phyloP scores from a whole-genome alignment of 1,140 invertebrate genomes.

The Drosophila mauritiana region DNA sequence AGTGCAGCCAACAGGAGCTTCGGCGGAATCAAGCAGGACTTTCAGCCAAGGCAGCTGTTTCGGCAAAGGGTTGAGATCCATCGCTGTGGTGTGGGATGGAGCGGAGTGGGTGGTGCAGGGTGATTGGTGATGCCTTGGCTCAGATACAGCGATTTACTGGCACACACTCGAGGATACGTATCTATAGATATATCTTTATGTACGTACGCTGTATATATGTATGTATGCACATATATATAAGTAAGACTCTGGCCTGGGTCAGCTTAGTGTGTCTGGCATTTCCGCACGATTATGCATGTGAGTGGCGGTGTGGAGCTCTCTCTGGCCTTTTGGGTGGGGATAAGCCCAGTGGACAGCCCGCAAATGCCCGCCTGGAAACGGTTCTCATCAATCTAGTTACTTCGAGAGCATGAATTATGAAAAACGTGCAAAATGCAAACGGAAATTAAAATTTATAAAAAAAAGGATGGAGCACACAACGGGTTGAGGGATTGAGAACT shows the following conservation, averaged over 20 bases:
- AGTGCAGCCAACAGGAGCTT: conserved; percentile 18
- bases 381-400: conserved; percentile 79
- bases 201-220: background rate
- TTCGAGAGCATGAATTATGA: conserved; percentile 80
- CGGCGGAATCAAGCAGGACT: conserved; percentile 20
- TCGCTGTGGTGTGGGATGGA: background rate
- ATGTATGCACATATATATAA: conserved; percentile 44
- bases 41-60: conserved; percentile 51
- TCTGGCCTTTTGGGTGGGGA: conserved; percentile 19
- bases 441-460: conserved; percentile 80
- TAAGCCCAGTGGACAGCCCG: conserved; percentile 56
- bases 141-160: conserved; percentile 63
- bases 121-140: conserved; percentile 55
- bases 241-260: conserved; percentile 74
- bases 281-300: conserved; percentile 79
- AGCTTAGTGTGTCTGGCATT: conserved; percentile 79
- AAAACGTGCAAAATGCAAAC: conserved; percentile 82
- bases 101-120: conserved; percentile 40
- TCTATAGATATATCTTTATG: conserved; percentile 21
- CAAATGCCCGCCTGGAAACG: conserved; percentile 47
- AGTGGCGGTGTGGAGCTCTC: conserved; percentile 49
- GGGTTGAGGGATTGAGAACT: conserved; percentile 38
- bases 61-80: conserved; percentile 50
- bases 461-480: background rate
- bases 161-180: conserved; percentile 30